phyloP scores from a whole-genome alignment of 1,140 invertebrate species.

The Microplitis demolitor region DNA sequence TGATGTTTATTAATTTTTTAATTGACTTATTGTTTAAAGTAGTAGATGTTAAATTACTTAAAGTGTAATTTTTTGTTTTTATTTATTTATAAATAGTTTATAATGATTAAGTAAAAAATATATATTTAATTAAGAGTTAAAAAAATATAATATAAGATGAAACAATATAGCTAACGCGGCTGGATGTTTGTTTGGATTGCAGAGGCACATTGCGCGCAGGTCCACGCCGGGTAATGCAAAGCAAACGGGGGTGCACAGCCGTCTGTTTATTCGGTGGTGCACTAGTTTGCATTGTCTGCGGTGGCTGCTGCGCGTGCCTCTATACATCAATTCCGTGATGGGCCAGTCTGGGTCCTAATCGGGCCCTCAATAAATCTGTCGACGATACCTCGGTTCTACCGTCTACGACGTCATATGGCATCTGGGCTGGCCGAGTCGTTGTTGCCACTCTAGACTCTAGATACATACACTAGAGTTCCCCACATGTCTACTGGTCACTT shows the following conservation, averaged over 20 bases:
- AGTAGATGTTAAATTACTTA: background rate
- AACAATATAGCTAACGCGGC: conserved; percentile 54
- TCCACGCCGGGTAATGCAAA: conserved; percentile 63
- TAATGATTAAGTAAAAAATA: conserved; percentile 30
- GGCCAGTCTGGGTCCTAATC: conserved; percentile 47
- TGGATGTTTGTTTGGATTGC: conserved; percentile 63
- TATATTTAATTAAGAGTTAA: conserved; percentile 30
- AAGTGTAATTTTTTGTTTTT: background rate
- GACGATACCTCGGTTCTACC: conserved; percentile 51
- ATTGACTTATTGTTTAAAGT: no score
- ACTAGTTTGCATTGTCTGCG: conserved; percentile 62
- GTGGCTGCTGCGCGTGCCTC: conserved; percentile 63
- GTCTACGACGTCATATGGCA: conserved; percentile 46
- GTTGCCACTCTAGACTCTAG: conserved; percentile 47
- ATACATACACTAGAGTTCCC: conserved; percentile 41
- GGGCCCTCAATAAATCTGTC: conserved; percentile 47
- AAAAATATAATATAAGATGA: conserved; percentile 35
- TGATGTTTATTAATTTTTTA: no score
- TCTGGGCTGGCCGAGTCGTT: conserved; percentile 55
- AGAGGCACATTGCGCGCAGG: conserved; percentile 63
- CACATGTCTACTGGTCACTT: conserved; percentile 47
- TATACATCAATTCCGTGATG: conserved; percentile 34
- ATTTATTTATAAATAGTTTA: conserved; percentile 18
- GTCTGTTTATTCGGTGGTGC: conserved; percentile 55
- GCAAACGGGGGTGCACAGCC: conserved; percentile 52